A percentile compares a stretch with the other conserved stretches of the same genome.
Conservation (phyloP, 2,888 invertebrate genomes). For the Andrena haemorrhoa region DNA sequence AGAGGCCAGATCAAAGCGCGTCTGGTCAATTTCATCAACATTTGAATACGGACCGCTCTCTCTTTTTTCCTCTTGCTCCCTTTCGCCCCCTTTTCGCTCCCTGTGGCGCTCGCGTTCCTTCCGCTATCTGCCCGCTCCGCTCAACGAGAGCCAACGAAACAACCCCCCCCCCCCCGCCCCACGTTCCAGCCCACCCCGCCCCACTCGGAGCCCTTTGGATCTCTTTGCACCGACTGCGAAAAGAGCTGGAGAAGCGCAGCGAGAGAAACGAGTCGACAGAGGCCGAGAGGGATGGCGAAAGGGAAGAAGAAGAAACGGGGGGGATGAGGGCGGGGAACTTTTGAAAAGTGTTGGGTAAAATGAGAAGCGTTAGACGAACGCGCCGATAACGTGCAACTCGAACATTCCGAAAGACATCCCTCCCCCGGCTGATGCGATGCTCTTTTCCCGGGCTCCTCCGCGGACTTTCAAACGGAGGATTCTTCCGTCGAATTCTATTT, state of each 20-base stretch:
- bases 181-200: slow-evolving; percentile 12
- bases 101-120: slow-evolving; percentile 26
- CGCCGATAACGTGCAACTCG: slow-evolving; percentile 69
- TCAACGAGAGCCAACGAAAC: slow-evolving; percentile 64
- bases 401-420: slow-evolving; percentile 67
- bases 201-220: slow-evolving; percentile 64
- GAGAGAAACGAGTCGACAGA: slow-evolving; percentile 47
- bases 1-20: slow-evolving; percentile 84
- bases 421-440: slow-evolving; percentile 50
- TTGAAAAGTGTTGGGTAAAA: slow-evolving; percentile 76
- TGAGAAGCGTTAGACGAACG: slow-evolving; percentile 72
- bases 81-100: slow-evolving; percentile 21
- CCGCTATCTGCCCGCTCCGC: slow-evolving; percentile 38
- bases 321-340: slow-evolving; percentile 54
- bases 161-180: slow-evolving; percentile 32
- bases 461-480: slow-evolving; percentile 53
- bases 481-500: slow-evolving; percentile 57
- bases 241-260: slow-evolving; percentile 65
- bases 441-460: slow-evolving; percentile 54
- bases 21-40: slow-evolving; percentile 85
- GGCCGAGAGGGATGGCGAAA: slow-evolving; percentile 22
- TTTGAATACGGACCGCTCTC: slow-evolving; percentile 81
- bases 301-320: not conserved
- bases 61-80: slow-evolving; percentile 19
- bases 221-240: slow-evolving; percentile 74